These are phyloP conservation scores for Ifrita kowaldi DNA, from an alignment of 2,113 vertebrate genomes.

Conservation along the genomic window DNA sequence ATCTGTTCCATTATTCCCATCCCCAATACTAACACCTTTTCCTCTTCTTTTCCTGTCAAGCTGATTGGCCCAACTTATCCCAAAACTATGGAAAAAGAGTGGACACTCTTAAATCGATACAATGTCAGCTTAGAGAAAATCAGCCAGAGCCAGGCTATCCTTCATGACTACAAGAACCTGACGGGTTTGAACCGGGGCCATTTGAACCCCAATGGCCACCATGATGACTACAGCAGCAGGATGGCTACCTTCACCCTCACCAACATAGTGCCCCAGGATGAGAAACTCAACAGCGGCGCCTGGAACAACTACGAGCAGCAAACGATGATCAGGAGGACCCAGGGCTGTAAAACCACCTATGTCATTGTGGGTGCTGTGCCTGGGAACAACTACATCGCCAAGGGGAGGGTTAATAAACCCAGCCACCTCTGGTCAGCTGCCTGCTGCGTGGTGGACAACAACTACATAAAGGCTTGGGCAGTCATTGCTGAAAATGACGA, in stretches of 20 bases:
- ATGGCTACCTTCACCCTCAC: slow-evolving; percentile 78
- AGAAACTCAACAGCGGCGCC: slow-evolving; percentile 69
- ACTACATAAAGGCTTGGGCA: not conserved
- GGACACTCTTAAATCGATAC: not conserved
- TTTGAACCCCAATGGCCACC: slow-evolving; percentile 76
- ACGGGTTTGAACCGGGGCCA: slow-evolving; percentile 65
- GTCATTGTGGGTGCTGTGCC: slow-evolving; percentile 35
- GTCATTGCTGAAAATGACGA: slow-evolving; percentile 31
- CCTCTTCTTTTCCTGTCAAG: not conserved
- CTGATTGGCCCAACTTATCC: not conserved
- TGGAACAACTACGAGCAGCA: slow-evolving; percentile 71
- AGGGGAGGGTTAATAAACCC: slow-evolving; percentile 55
- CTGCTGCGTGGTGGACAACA: slow-evolving; percentile 31
- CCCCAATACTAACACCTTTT: not conserved
- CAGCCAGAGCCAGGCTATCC: slow-evolving; percentile 11
- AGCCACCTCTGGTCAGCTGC: slow-evolving; percentile 46
- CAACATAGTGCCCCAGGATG: slow-evolving; percentile 75
- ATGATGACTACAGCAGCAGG: slow-evolving; percentile 59
- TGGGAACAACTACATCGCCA: slow-evolving; percentile 36
- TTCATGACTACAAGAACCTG: slow-evolving; percentile 52
- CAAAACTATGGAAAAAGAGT: slow-evolving; percentile 28
- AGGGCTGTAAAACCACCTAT: not conserved
- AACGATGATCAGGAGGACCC: not conserved
- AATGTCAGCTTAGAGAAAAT: not conserved
- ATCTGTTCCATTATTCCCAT: not conserved